Conservation (phyloP, 2,888 invertebrate genomes). For the Patella pellucida region DNA sequence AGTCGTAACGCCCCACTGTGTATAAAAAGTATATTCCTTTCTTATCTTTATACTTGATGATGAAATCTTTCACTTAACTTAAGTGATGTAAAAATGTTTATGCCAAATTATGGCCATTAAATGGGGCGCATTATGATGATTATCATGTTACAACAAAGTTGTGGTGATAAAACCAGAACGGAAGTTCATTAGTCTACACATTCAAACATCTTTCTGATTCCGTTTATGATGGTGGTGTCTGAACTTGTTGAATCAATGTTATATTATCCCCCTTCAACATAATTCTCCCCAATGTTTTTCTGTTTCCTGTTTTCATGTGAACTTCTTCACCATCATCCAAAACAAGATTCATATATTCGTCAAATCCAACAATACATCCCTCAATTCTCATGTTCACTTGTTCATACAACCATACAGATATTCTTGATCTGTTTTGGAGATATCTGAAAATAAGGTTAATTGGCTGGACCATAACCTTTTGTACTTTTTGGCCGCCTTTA, state of each 20-base stretch:
- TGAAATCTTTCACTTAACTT: too few species aligned
- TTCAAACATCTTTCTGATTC: too few species aligned
- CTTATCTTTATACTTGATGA: too few species aligned
- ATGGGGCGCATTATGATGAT: too few species aligned
- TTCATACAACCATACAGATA: conserved; percentile 98
- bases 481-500: conserved; percentile 91
- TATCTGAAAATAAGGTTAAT: conserved; percentile 97
- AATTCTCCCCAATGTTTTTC: conserved; percentile 75
- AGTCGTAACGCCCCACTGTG: too few species aligned
- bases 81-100: too few species aligned
- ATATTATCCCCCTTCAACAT: conserved; percentile 98
- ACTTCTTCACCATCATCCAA: conserved; percentile 98
- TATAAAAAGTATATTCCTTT: too few species aligned
- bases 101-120: too few species aligned
- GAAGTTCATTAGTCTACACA: too few species aligned
- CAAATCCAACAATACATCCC: conserved; percentile 89
- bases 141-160: too few species aligned
- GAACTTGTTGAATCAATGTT: conserved; percentile 83
- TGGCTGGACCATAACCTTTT: conserved; percentile 99
- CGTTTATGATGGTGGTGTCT: conserved; percentile 24
- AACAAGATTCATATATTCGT: conserved; percentile 99
- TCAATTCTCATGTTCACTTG: conserved; percentile 95
- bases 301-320: conserved; percentile 87
- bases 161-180: too few species aligned
- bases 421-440: conserved; percentile 93